Base-by-base conservation (phyloP, 2,113 vertebrate species). In the Nematolebias whitei region DNA sequence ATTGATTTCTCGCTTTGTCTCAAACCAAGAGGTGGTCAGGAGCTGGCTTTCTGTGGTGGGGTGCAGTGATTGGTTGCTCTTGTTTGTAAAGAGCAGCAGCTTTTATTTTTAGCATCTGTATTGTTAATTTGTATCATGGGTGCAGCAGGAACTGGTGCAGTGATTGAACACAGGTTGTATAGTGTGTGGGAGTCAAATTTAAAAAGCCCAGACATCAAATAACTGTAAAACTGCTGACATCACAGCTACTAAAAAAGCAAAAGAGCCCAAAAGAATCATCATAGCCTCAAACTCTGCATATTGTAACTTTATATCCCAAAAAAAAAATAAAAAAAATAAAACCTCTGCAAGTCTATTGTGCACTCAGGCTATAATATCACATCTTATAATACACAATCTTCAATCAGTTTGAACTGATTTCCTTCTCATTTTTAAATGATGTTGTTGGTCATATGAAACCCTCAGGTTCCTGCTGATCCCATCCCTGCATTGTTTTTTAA, bases 21-120 rank as follows among this genome's bases (percentile, higher is more conserved):
- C 57, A 64, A 68, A 60, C 72, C 63, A 23, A 20, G n/a, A 39
- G 41, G 62, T 52, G 62, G 62, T 19, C 1, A 12, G 45, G 84
- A 48, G 51, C 26, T 71, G 77, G 82, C 44, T 45, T 61, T 48
- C 49, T 52, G 32, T 60, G 68, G 74, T 71, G 64, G 49, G 49
- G 49, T 61, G 43, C 39, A 62, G 64, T 9, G 45, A 83, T 76
- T 65, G 74, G 59, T 24, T 50, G 44, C 13, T 64, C 20, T 50
- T 62, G 65, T 63, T 68, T 22, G 48, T 64, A 76, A 76, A 71
- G 44, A 60, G 35, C 11, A 2, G 52, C 51, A 53, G 49, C 14
- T 23, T n/a, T 69, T 86, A 81, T 81, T 70, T 74, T 75, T 78
- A 74, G 65, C 76, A 62, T 63, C n/a, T 39, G 38, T 49, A 80